Evolutionary conservation across 2,113 vertebrate species (phyloP).

Genomic region (Haliaeetus leucogaster): DNA sequence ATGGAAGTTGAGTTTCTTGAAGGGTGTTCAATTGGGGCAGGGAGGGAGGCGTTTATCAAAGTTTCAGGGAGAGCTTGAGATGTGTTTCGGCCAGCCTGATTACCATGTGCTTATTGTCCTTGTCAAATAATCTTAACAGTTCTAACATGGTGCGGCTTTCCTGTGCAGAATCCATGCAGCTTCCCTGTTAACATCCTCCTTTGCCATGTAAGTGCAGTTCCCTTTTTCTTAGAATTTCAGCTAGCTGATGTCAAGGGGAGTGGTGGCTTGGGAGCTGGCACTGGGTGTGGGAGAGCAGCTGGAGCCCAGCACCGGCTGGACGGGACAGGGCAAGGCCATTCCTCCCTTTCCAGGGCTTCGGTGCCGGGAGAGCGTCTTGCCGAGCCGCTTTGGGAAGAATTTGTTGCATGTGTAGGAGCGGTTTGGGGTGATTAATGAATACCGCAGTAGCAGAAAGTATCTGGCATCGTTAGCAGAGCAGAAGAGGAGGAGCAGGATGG

Average conservation of each 20-base stretch:
- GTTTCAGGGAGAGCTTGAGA: background rate
- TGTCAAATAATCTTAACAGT: background rate
- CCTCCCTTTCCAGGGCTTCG: background rate
- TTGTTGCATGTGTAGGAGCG: background rate
- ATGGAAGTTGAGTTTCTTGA: background rate
- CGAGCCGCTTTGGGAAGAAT: background rate
- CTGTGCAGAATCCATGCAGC: background rate
- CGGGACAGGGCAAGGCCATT: background rate
- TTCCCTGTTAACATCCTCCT: background rate
- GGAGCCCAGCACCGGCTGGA: background rate
- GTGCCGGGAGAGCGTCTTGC: background rate
- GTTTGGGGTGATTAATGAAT: background rate
- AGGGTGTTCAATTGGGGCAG: background rate
- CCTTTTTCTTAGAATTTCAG: background rate
- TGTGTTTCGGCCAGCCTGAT: background rate
- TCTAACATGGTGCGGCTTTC: background rate
- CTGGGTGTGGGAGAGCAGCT: background rate
- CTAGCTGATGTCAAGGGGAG: background rate
- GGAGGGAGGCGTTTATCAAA: background rate
- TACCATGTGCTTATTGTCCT: background rate
- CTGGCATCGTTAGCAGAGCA: background rate
- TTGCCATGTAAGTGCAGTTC: background rate
- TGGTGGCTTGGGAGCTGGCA: fast-evolving
- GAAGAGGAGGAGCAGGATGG: background rate
- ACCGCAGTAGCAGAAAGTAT: background rate